These are phyloP conservation scores for Axis porcinus DNA, from an alignment of 2,113 vertebrate species.

Conservation along the genomic window DNA sequence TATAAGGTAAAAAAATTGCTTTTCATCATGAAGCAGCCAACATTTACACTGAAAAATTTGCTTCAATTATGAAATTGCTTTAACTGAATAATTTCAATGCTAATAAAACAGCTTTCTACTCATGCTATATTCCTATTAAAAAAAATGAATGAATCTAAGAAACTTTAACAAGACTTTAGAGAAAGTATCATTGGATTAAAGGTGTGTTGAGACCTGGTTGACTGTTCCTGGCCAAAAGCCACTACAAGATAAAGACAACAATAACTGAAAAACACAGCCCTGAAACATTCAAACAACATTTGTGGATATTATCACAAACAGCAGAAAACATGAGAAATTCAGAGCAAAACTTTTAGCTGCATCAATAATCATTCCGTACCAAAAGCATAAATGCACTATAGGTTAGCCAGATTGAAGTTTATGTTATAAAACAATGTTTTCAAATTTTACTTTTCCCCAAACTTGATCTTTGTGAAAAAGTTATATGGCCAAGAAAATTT, in stretches of 20 bases:
- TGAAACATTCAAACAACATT: neutral
- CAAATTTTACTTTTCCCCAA: neutral
- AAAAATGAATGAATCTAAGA: neutral
- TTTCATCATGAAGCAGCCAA: neutral
- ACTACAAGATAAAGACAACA: neutral
- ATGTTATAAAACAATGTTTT: neutral
- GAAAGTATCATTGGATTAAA: neutral
- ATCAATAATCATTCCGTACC: neutral
- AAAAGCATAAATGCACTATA: neutral
- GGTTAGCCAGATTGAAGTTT: neutral
- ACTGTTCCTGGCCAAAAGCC: neutral
- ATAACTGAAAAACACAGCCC: neutral
- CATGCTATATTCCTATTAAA: neutral
- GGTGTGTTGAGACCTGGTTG: neutral
- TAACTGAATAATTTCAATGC: neutral
- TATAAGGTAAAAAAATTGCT: neutral
- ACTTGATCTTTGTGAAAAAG: neutral
- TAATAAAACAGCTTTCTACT: neutral
- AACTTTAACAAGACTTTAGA: neutral
- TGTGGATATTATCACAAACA: neutral
- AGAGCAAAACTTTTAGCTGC: neutral
- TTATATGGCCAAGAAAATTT: neutral
- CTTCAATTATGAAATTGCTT: neutral
- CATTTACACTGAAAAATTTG: neutral
- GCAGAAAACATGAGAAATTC: neutral